A percentile compares a stretch with the other conserved stretches of the same genome.
phyloP scores from a whole-genome alignment of 2,797 vertebrate species.

The Diplodus puntazzo region DNA sequence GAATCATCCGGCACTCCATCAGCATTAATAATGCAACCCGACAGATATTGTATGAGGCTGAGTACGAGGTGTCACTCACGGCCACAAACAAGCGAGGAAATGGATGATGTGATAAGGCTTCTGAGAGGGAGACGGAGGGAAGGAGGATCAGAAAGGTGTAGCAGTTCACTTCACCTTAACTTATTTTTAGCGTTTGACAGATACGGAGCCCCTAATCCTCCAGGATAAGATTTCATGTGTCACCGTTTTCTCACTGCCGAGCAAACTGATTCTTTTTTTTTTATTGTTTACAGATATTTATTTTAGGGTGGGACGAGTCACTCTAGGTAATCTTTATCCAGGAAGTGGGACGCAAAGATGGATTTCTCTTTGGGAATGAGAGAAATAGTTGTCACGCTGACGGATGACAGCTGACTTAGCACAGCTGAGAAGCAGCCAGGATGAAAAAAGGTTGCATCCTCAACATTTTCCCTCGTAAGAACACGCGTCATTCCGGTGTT shows the following conservation, averaged over 20 bases:
- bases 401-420: slow-evolving; percentile 34
- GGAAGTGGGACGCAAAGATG: slow-evolving; percentile 13
- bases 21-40: slow-evolving; percentile 63
- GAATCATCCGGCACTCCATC: slow-evolving; percentile 53
- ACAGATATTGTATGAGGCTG: slow-evolving; percentile 59
- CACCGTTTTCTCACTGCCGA: slow-evolving; percentile 14
- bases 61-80: slow-evolving; percentile 50
- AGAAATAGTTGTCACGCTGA: slow-evolving; percentile 27
- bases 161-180: slow-evolving; percentile 56
- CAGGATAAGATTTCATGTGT: slow-evolving; percentile 35
- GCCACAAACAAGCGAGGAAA: slow-evolving; percentile 61
- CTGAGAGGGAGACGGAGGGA: slow-evolving; percentile 40
- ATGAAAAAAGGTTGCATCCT: slow-evolving; percentile 30
- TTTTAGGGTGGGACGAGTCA: not conserved
- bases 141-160: slow-evolving; percentile 58
- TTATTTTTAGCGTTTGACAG: slow-evolving; percentile 62
- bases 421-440: slow-evolving; percentile 13
- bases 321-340: slow-evolving; percentile 22
- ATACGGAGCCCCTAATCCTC: slow-evolving; percentile 34
- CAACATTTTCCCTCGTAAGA: slow-evolving; percentile 11
- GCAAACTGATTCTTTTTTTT: not conserved
- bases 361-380: slow-evolving; percentile 24
- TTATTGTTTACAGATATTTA: slow-evolving; percentile 39
- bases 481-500: slow-evolving; percentile 17
- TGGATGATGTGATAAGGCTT: slow-evolving; percentile 52